These are phyloP conservation scores for Fragum fragum DNA, from an alignment of 2,888 invertebrate species.

Conservation along the genomic window DNA sequence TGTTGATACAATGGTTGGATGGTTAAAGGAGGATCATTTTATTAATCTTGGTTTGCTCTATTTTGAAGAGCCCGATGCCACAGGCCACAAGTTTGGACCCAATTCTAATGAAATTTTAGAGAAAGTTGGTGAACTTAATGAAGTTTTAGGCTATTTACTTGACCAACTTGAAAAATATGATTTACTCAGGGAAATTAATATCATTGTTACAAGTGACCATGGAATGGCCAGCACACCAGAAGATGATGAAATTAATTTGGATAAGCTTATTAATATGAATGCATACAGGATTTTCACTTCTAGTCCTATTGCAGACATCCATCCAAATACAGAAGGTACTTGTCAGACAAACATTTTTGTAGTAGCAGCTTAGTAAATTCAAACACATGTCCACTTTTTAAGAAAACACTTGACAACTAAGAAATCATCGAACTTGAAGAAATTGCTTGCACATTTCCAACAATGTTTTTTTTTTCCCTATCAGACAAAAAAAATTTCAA, in stretches of 20 bases:
- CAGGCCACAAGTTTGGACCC: constrained; percentile 89
- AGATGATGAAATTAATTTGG: constrained; percentile 72
- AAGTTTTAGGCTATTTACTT: constrained; percentile 87
- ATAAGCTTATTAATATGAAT: constrained; percentile 70
- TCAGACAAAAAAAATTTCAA: no score
- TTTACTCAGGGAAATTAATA: constrained; percentile 89
- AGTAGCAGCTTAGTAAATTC: no score
- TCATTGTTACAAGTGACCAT: constrained; percentile 92
- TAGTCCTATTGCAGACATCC: constrained; percentile 89
- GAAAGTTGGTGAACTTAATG: constrained; percentile 88
- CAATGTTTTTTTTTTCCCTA: no score
- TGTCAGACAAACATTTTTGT: no score
- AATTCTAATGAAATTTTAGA: constrained; percentile 86
- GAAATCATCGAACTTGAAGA: no score
- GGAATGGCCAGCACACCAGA: constrained; percentile 89
- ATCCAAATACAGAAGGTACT: constrained; percentile 87
- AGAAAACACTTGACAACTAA: no score
- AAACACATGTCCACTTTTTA: no score
- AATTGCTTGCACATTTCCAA: no score
- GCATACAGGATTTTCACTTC: constrained; percentile 87
- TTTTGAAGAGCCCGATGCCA: constrained; percentile 91
- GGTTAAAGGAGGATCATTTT: constrained; percentile 86
- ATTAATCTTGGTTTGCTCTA: constrained; percentile 91
- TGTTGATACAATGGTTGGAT: constrained; percentile 79
- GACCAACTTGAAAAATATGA: constrained; percentile 88